Evolutionary conservation across 1,140 invertebrate genomes (phyloP).

Genomic region (Lepidurus packardi): DNA sequence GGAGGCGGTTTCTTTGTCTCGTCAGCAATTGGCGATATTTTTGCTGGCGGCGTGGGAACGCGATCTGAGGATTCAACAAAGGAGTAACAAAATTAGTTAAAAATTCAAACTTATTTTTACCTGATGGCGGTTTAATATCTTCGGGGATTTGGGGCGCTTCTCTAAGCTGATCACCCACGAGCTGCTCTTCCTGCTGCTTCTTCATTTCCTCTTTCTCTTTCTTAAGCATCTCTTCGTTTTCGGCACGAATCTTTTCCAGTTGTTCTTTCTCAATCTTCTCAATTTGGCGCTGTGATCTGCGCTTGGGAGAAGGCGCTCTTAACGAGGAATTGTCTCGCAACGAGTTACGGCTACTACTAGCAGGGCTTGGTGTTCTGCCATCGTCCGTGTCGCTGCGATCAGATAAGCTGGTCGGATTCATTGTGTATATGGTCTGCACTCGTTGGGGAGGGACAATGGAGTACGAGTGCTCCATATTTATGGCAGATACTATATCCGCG

Average conservation of each 20-base stretch:
- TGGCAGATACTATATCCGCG: not conserved
- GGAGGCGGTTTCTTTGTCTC: conserved; percentile 6
- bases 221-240: conserved; percentile 43
- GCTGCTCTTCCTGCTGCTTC: conserved; percentile 21
- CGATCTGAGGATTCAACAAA: not conserved
- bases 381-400: conserved; percentile 1
- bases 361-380: conserved; percentile 27
- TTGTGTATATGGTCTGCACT: conserved; percentile 37
- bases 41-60: not conserved
- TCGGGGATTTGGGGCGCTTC: conserved; percentile 42
- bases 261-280: conserved; percentile 44
- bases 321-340: conserved; percentile 24
- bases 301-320: conserved; percentile 37
- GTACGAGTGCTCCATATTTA: conserved; percentile 9
- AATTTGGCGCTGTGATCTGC: conserved; percentile 44
- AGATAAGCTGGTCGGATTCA: conserved; percentile 29
- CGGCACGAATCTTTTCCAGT: conserved; percentile 42
- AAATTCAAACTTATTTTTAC: not conserved
- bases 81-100: not conserved
- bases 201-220: conserved; percentile 40
- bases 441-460: not conserved
- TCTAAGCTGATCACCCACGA: conserved; percentile 13
- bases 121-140: conserved; percentile 40
- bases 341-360: conserved; percentile 28
- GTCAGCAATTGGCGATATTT: not conserved